Percentiles rank a stretch among this genome's conserved stretches.
Conservation (phyloP, 2,113 vertebrate genomes). For the Ardeotis arabs region DNA sequence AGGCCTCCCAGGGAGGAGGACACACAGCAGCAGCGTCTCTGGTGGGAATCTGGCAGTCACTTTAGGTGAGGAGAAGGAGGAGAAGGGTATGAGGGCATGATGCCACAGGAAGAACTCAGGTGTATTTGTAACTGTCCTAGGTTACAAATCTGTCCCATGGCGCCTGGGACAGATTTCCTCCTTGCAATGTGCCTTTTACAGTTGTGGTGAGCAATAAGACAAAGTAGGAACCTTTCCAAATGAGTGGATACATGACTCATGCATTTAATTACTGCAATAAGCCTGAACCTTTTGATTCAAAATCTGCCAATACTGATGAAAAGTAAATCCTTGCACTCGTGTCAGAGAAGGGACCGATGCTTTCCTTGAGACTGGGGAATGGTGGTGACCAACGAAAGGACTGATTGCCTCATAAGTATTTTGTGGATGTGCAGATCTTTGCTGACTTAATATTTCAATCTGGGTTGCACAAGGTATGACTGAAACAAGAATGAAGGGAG, state of each 20-base stretch:
- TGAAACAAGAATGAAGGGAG: background rate
- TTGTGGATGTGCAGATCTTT: background rate
- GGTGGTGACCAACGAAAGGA: background rate
- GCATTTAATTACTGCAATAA: background rate
- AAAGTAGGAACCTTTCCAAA: background rate
- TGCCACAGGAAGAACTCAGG: background rate
- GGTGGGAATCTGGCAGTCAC: background rate
- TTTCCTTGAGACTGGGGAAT: background rate
- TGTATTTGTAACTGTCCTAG: background rate
- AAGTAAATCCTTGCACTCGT: background rate
- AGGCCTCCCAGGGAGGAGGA: background rate
- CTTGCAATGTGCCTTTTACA: background rate
- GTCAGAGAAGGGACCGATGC: background rate
- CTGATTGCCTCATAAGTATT: background rate
- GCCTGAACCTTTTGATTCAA: background rate
- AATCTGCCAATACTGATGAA: background rate
- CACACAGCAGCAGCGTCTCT: background rate
- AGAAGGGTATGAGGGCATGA: background rate
- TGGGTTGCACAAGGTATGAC: background rate
- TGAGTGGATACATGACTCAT: background rate
- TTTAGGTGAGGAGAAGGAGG: background rate
- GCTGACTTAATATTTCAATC: background rate
- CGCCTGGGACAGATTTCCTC: background rate
- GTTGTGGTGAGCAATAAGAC: background rate
- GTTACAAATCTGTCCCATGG: background rate